Conservation (phyloP, 1,140 invertebrate genomes). For the Heliconius melpomene region DNA sequence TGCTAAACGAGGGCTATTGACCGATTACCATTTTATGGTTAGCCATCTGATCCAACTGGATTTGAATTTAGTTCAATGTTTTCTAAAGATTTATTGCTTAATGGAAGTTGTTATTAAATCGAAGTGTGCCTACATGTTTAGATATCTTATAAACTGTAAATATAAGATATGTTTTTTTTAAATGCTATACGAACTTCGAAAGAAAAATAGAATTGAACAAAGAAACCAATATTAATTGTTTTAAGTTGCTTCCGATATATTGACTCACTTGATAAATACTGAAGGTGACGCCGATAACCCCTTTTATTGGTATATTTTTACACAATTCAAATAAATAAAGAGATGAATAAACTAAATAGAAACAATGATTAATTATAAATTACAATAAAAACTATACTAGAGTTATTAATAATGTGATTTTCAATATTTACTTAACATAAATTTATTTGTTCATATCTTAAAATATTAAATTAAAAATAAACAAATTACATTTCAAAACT, state of each 20-base stretch:
- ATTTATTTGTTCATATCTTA: background rate
- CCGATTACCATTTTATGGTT: conserved; percentile 4
- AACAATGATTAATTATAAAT: background rate
- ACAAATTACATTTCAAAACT: background rate
- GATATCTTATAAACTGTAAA: background rate
- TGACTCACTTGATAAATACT: background rate
- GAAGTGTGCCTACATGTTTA: background rate
- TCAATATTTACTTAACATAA: background rate
- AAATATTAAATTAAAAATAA: too few species aligned
- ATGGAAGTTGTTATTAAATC: background rate
- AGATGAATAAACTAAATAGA: background rate
- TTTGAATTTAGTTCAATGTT: conserved; percentile 7
- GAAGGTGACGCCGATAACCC: background rate
- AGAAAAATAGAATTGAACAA: background rate
- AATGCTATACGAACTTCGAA: too few species aligned
- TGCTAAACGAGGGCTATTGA: background rate
- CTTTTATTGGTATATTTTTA: background rate
- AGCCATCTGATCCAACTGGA: conserved; percentile 2
- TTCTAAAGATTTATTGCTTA: conserved; percentile 9
- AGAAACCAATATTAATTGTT: background rate
- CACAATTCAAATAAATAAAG: background rate
- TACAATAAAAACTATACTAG: too few species aligned
- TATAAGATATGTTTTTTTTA: background rate
- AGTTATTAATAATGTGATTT: too few species aligned
- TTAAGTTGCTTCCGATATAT: background rate